Evolutionary conservation across 2,888 invertebrate genomes (phyloP), one percentile per base, ranked within the genome.

Genomic region (Rutpela maculata): DNA sequence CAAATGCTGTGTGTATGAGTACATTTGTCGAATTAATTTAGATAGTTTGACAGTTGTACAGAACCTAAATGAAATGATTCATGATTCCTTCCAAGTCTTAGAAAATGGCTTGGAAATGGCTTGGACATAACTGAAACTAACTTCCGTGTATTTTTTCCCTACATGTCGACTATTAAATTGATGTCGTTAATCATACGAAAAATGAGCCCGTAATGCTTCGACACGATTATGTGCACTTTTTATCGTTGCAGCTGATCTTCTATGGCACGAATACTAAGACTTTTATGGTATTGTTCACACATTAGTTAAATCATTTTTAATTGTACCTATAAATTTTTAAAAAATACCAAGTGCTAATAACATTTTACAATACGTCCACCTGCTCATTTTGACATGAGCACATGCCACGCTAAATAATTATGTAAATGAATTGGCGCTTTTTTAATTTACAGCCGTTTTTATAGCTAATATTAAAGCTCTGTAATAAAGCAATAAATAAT

Each of bases 371-470:
- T 15, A 22, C 70, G 19, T 59, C n/a, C 70, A 70, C 70, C 70
- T 70, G 70, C 60, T n/a, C 65, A 12, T 50, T 50, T 65, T 43
- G 60, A 59, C 35, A 38, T 38, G 43, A 38, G 70, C 70, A 60
- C 60, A 60, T 60, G 70, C 69, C 70, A 70, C 26, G 22, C 7
- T 38, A 38, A 70, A 70, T 70, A 60, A 70, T 60, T 69, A 57
- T 57, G 56, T 56, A 38, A 60, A 59, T 35, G n/a, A 43, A 22
- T 60, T 38, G 70, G 70, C 43, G 59, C 43, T 43, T 70, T 70
- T 70, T 70, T 70, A 70, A 70, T 70, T 70, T 70, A 70, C n/a
- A 17, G n/a, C 70, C 60, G 59, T 35, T 70, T 70, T 70, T 60
- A 70, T 70, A 60, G 38, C n/a, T 38, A n/a, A 19, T 19, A 43